Evolutionary conservation across 2,797 vertebrate species (phyloP), one percentile per base, ranked within the genome.

Genomic region (Acrocephalus scirpaceus): DNA sequence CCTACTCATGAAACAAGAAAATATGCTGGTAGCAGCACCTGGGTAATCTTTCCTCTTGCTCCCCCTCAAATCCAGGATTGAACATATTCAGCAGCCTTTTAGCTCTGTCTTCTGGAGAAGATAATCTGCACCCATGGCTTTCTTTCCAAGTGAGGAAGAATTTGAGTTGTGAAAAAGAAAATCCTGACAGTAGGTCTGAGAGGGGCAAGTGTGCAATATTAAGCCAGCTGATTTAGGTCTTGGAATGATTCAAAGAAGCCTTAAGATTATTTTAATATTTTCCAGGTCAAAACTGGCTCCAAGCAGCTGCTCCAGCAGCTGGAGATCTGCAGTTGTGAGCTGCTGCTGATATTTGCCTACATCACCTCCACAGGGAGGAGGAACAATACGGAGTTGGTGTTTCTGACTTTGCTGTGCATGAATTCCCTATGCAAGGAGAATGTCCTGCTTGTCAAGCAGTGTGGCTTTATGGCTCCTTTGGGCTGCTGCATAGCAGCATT

Each of bases 291-390:
- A 60, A 26, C 6, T 65, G 69, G 40, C 62, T 89, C 40, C 40
- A 66, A 60, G 54, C 73, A 86, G 69, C 79, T 93, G 82, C 66
- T 86, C 8, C 36, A 90, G 75, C 89, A 94, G 89, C 65, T 93
- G 85, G 76, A 86, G 62, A 21, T 53, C 62, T 2, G 1, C 0
- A 1, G 7, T 13, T 17, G 2, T n/a, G 79, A 77, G 62, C 62
- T 79, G 51, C 22, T 88, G 73, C 82, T 93, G 70, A 45, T n/a
- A 62, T 88, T 87, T 90, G 75, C 83, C 44, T 60, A 25, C 36
- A 40, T 65, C 47, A 77, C 22, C 48, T 86, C 76, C 3, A 0
- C n/a, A 57, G 86, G 51, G 75, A 91, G 78, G 75, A 70, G 60
- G 30, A 77, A n/a, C 4, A 7, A 29, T 65, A 26, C 0, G 0